These are phyloP conservation scores for Strix aluco DNA, from an alignment of 2,113 vertebrate species.

Conservation along the genomic window DNA sequence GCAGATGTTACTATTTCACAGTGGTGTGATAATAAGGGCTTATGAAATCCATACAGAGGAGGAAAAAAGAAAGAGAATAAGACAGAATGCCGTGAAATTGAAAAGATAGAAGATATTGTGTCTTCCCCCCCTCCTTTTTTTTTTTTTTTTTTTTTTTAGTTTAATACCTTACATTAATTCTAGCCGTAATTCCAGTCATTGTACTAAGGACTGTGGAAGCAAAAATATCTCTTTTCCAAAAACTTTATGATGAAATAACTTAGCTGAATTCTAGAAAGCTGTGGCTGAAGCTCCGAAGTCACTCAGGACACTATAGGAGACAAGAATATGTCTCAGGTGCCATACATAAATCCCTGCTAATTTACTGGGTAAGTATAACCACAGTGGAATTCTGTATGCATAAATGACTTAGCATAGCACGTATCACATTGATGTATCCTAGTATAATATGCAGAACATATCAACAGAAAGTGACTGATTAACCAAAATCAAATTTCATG, in stretches of 20 bases:
- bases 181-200: background rate
- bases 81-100: background rate
- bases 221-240: background rate
- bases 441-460: background rate
- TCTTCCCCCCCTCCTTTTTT: background rate
- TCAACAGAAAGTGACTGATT: background rate
- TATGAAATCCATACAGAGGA: background rate
- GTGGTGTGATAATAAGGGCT: background rate
- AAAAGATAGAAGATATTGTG: background rate
- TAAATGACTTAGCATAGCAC: background rate
- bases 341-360: background rate
- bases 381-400: background rate
- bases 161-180: background rate
- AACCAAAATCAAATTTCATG: background rate
- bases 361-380: background rate
- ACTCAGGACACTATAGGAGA: background rate
- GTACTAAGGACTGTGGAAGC: background rate
- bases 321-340: background rate
- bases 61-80: background rate
- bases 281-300: background rate
- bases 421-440: background rate
- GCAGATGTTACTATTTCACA: background rate
- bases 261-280: background rate
- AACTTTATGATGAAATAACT: background rate
- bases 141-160: background rate